A percentile compares a stretch with the other conserved stretches of the same genome.
These are phyloP conservation scores for Leucophenga maculata DNA, from an alignment of 2,888 invertebrate species.

Conservation along the genomic window DNA sequence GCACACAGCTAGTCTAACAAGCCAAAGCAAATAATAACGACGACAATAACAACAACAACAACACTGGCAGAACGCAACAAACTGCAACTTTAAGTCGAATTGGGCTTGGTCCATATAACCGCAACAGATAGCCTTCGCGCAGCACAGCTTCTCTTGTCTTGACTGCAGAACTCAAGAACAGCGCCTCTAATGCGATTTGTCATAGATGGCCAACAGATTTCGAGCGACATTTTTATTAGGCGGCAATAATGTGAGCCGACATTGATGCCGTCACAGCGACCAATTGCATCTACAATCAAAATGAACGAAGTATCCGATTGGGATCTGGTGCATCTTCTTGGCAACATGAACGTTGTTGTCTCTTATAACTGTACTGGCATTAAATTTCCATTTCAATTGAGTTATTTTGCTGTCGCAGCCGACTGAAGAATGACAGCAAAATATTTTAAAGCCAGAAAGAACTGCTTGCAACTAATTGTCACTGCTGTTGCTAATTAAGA, in stretches of 20 bases:
- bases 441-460: constrained; percentile 2
- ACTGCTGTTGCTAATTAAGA: constrained; percentile 56
- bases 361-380: constrained; percentile 39
- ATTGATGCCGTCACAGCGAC: not conserved
- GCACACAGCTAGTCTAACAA: constrained; percentile 14
- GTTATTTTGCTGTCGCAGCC: constrained; percentile 47
- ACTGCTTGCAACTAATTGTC: constrained; percentile 49
- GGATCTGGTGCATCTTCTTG: too few species aligned
- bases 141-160: too few species aligned
- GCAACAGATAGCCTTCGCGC: too few species aligned
- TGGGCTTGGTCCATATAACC: not conserved
- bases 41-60: too few species aligned
- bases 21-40: too few species aligned
- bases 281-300: not conserved
- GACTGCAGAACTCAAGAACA: too few species aligned
- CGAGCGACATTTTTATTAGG: constrained; percentile 49
- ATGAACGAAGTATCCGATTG: too few species aligned
- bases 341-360: constrained; percentile 23
- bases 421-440: too few species aligned
- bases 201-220: constrained; percentile 36
- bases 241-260: constrained; percentile 34
- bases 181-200: constrained; percentile 50
- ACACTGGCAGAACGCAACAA: too few species aligned
- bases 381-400: constrained; percentile 63
- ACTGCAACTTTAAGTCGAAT: not conserved